phyloP scores from a whole-genome alignment of 2,888 invertebrate genomes.

The Epicampocera succincta region DNA sequence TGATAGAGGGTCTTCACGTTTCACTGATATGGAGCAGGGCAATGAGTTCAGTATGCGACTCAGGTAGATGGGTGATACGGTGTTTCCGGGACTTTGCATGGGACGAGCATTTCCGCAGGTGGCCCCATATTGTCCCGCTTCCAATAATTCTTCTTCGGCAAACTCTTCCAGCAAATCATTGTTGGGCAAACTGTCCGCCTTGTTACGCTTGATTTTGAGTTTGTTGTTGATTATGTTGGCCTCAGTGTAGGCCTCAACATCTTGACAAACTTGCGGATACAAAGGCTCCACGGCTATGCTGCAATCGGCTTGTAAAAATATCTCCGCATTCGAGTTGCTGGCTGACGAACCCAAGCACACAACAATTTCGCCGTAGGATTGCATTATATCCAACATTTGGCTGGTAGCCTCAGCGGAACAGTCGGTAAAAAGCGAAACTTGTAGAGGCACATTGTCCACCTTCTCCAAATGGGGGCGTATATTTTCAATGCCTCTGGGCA shows the following conservation, averaged over 20 bases:
- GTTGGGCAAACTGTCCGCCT: constrained; percentile 49
- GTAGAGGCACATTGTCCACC: constrained; percentile 98
- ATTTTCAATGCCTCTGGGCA: constrained; percentile 97
- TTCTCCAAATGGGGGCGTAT: constrained; percentile 96
- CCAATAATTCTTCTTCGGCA: constrained; percentile 75
- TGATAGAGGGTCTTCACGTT: constrained; percentile 82
- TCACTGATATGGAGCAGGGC: constrained; percentile 92
- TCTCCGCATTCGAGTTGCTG: constrained; percentile 91
- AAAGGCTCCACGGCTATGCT: constrained; percentile 96
- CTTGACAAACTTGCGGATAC: constrained; percentile 89
- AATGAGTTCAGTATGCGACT: constrained; percentile 92
- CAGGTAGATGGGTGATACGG: constrained; percentile 88
- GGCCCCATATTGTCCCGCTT: constrained; percentile 73
- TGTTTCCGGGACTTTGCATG: constrained; percentile 79
- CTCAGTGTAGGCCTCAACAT: constrained; percentile 80
- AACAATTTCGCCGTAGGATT: constrained; percentile 96
- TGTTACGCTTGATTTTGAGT: constrained; percentile 74
- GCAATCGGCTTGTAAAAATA: constrained; percentile 95
- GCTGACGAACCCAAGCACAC: constrained; percentile 96
- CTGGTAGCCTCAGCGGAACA: constrained; percentile 95
- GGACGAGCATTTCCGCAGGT: constrained; percentile 73
- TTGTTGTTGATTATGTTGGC: constrained; percentile 80
- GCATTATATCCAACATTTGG: constrained; percentile 97
- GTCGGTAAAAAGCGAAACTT: constrained; percentile 98
- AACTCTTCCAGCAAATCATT: constrained; percentile 65